Conservation (phyloP, 2,888 invertebrate genomes). For the Drosophila emarginata region DNA sequence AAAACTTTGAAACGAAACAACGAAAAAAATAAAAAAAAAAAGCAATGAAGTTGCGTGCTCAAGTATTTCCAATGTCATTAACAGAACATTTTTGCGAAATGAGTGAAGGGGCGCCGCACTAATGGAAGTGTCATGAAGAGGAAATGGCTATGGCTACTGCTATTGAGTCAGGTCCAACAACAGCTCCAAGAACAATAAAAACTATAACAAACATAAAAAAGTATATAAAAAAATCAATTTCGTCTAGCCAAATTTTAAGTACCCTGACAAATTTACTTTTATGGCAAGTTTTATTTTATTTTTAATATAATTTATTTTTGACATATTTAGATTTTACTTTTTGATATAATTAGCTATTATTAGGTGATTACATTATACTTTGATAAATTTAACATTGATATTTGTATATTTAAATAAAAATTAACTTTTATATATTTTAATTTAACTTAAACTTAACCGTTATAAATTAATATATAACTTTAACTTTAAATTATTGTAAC, state of each 20-base stretch:
- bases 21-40: not conserved
- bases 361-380: too few species aligned
- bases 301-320: too few species aligned
- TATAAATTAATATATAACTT: too few species aligned
- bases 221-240: not conserved
- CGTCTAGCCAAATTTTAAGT: not conserved
- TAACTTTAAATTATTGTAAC: too few species aligned
- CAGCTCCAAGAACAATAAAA: conserved; percentile 5
- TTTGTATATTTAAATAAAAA: too few species aligned
- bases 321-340: too few species aligned
- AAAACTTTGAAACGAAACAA: conserved; percentile 30
- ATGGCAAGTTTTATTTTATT: too few species aligned
- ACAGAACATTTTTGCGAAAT: conserved; percentile 40
- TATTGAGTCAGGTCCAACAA: conserved; percentile 32
- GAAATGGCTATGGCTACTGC: conserved; percentile 47
- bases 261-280: not conserved
- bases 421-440: too few species aligned
- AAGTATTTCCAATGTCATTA: conserved; percentile 64
- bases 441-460: too few species aligned
- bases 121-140: conserved; percentile 18
- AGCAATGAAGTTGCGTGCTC: conserved; percentile 34
- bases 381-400: too few species aligned
- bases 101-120: not conserved
- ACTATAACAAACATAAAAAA: not conserved
- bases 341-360: too few species aligned